Evolutionary conservation across 2,797 vertebrate genomes (phyloP), one percentile per base, ranked within the genome.

Genomic region (Sebastes steindachneri): DNA sequence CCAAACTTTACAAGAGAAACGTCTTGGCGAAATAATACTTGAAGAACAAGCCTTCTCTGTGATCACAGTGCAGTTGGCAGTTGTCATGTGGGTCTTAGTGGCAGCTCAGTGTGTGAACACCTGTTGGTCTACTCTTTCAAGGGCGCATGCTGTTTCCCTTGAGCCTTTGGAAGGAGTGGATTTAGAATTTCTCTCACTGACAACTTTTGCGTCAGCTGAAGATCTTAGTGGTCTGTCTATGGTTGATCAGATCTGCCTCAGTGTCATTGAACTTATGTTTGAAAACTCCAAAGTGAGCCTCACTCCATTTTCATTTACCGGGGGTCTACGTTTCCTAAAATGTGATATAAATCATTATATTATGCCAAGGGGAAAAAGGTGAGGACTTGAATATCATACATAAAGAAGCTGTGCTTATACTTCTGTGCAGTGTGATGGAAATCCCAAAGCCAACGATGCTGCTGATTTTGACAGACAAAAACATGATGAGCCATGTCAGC

Each of bases 401-500:
- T 73, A 77, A 72, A 75, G 33, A 76, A 58, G 9, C 29, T 26
- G n/a, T 31, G 54, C 15, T 64, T 63, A 53, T 82, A 41, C 67
- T 76, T 51, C 3, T 53, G 31, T 77, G 51, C 67, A 79, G 54
- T 48, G 68, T 73, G 68, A 65, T 68, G 75, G 53, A 80, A 84
- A 88, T 45, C 59, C n/a, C 29, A 51, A 67, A 79, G 28, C 31
- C 69, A 55, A 54, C 53, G 45, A 80, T 66, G 62, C 55, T 35
- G 21, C 53, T 77, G 87, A 83, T 84, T 67, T 84, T 81, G 80
- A 89, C 5, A 2, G 80, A 84, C 75, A 80, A 82, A 54, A 78
- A 88, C 84, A 89, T 85, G 83, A 88, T 86, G 89, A 88, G 57
- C 45, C 57, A 5, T 71, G 78, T 89, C 72, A 86, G 76, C 77